Percentiles rank a stretch among this genome's conserved stretches.
These are phyloP conservation scores for Parauchenoglanis punctatus DNA, from an alignment of 2,797 vertebrate species.

Conservation along the genomic window DNA sequence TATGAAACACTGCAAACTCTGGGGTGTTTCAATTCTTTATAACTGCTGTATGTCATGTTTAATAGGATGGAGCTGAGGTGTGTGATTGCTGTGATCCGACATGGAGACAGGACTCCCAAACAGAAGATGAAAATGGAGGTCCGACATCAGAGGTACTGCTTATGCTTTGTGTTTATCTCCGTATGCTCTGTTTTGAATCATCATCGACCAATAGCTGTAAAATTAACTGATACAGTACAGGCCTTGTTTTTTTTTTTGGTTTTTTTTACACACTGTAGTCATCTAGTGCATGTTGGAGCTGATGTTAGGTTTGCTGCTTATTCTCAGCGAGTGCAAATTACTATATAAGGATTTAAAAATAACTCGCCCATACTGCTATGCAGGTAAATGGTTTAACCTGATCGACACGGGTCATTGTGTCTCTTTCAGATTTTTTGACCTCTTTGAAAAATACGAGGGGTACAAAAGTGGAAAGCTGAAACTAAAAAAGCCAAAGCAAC, in stretches of 20 bases:
- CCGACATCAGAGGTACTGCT: constrained; percentile 81
- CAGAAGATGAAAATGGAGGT: constrained; percentile 96
- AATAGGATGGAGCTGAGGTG: constrained; percentile 88
- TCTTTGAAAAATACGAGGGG: constrained; percentile 88
- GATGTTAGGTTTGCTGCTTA: constrained; percentile 1
- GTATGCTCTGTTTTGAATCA: background rate
- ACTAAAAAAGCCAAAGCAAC: constrained; percentile 87
- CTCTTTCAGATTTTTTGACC: constrained; percentile 84
- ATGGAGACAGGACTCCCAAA: constrained; percentile 88
- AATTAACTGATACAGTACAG: background rate
- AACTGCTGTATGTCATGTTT: constrained; percentile 6
- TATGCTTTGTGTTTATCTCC: background rate
- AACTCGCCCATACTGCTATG: background rate
- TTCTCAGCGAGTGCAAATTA: background rate
- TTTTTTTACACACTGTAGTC: background rate
- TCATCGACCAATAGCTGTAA: background rate
- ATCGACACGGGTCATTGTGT: background rate
- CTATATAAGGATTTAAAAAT: background rate
- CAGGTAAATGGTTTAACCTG: background rate
- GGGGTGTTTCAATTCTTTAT: background rate
- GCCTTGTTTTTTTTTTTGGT: too few relatives aligned
- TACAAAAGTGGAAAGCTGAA: constrained; percentile 89
- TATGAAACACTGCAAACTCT: background rate
- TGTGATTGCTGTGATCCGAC: constrained; percentile 88
- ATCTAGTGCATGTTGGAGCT: background rate